Base-by-base conservation (phyloP, 2,797 vertebrate species). In the Helostoma temminkii region DNA sequence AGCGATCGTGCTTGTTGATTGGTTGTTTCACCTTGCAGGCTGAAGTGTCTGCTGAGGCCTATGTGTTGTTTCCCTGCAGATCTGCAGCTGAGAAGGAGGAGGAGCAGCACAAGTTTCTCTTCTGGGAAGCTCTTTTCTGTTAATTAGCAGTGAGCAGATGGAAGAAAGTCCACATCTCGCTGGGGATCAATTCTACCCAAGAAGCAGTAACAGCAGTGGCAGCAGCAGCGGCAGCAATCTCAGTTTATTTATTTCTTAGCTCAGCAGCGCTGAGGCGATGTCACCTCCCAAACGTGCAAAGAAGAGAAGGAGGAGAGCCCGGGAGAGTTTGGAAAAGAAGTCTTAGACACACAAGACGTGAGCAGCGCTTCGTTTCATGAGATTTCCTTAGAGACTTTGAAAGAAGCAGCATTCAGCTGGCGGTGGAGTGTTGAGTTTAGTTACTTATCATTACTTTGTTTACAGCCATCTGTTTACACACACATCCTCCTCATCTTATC, bases 71-170 rank as follows among this genome's bases (percentile, higher is more conserved):
- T 84, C 83, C 84, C 85, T 1, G 45, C 41, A 83, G 84, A 77
- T 79, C 83, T 58, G 53, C 80, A 69, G 74, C 77, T 6, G 69
- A 71, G 45, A 68, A 74, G 21, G 82, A 81, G 66, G 78, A 76
- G 63, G 63, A 72, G 82, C 36, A 30, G 70, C 74, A 54, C 56
- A 47, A 60, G 78, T 60, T 79, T 56, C 74, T 88, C 86, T 85
- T 77, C 67, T 74, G 88, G 84, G 90, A 90, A 60, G 55, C 83
- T 81, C 81, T 78, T 84, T 88, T 90, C 88, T 93, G 91, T 91
- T 93, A 92, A 94, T 94, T 92, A 94, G 91, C 65, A 66, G 61
- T 10, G 71, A 91, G 83, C 92, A 93, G 89, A 92, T 93, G 91
- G 91, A 90, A 89, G 83, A 85, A 78, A 86, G 83, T 89, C 82